phyloP scores from a whole-genome alignment of 2,113 vertebrate species.

The Glaucidium brasilianum region DNA sequence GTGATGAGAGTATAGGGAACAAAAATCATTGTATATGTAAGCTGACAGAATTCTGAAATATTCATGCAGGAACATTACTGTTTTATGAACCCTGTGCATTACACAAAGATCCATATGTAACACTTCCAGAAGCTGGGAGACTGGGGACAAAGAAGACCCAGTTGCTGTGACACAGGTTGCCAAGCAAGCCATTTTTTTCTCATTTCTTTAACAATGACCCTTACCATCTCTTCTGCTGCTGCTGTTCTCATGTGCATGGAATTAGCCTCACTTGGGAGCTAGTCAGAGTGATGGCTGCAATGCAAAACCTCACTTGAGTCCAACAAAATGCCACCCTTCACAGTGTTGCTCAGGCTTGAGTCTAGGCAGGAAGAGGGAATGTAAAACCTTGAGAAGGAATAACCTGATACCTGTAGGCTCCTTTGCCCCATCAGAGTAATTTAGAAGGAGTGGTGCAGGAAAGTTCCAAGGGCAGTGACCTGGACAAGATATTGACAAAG shows the following conservation, averaged over 20 bases:
- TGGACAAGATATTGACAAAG: not conserved
- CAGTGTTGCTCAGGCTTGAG: not conserved
- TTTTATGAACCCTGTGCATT: not conserved
- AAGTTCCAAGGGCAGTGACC: not conserved
- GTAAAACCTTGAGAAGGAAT: not conserved
- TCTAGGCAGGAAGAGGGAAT: not conserved
- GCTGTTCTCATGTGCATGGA: not conserved
- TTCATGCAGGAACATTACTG: not conserved
- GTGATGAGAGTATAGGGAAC: not conserved
- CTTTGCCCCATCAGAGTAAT: not conserved
- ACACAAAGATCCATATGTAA: not conserved
- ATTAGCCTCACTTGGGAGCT: not conserved
- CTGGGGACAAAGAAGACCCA: not conserved
- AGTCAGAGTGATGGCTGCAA: not conserved
- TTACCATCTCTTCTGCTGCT: not conserved
- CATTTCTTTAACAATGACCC: not conserved
- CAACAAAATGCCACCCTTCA: fast-evolving
- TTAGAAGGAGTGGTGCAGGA: not conserved
- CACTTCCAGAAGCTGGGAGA: not conserved
- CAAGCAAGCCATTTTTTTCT: not conserved
- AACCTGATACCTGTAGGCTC: not conserved
- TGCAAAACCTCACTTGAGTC: not conserved
- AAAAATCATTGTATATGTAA: not conserved
- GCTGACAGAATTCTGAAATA: not conserved
- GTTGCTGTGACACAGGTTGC: not conserved